phyloP scores from a whole-genome alignment of 2,797 vertebrate species.

The Pampus argenteus region DNA sequence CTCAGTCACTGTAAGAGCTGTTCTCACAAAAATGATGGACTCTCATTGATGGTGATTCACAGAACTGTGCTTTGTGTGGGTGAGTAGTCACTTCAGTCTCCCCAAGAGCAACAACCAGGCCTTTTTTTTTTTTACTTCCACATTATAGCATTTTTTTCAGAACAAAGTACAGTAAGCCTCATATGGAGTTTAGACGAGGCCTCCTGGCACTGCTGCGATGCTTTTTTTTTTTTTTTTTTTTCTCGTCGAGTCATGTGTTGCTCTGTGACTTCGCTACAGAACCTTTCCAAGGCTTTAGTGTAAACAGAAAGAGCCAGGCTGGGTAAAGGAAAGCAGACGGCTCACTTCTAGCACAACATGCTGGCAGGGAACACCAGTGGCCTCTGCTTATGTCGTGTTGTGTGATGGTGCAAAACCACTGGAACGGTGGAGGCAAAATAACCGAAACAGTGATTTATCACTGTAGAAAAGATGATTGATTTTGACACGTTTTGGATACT shows the following conservation, averaged over 20 bases:
- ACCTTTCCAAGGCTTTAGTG: constrained; percentile 38
- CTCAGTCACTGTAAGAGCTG: constrained; percentile 61
- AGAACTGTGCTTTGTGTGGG: constrained; percentile 32
- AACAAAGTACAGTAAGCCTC: constrained; percentile 38
- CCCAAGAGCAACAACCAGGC: constrained; percentile 9
- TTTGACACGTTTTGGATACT: not conserved
- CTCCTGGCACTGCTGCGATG: constrained; percentile 55
- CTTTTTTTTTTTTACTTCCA: constrained; percentile 1
- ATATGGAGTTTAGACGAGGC: constrained; percentile 57
- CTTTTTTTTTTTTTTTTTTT: no score
- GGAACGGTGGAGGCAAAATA: constrained; percentile 35
- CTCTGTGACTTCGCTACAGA: constrained; percentile 45
- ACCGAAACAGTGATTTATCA: constrained; percentile 15
- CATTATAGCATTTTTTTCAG: constrained; percentile 48
- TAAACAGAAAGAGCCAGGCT: constrained; percentile 45
- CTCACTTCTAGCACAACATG: constrained; percentile 46
- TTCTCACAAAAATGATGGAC: constrained; percentile 61
- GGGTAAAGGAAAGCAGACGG: constrained; percentile 32
- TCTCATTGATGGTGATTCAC: constrained; percentile 49
- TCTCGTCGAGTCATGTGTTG: constrained; percentile 53
- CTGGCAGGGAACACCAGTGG: constrained; percentile 46
- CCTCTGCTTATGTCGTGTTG: constrained; percentile 48
- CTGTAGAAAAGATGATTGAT: not conserved
- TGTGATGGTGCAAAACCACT: constrained; percentile 66
- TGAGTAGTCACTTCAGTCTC: constrained; percentile 34